phyloP scores from a whole-genome alignment of 2,888 invertebrate species.

The Drosophila hamatofila region DNA sequence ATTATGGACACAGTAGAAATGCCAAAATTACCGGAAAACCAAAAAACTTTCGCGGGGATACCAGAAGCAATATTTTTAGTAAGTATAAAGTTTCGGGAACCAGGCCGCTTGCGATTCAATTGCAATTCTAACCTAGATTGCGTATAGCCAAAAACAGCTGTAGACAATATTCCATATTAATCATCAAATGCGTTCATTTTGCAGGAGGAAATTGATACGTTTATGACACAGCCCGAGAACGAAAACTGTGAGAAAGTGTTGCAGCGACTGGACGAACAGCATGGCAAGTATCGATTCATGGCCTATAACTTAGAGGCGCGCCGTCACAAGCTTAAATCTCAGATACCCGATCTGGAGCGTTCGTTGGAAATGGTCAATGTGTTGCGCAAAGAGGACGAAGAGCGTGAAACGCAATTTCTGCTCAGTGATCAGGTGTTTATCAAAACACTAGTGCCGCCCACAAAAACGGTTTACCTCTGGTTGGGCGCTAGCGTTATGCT shows the following conservation, averaged over 20 bases:
- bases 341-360: slow-evolving; percentile 97
- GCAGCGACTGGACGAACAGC: slow-evolving; percentile 94
- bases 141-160: slow-evolving; percentile 50
- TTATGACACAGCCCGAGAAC: slow-evolving; percentile 94
- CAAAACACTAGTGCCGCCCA: slow-evolving; percentile 94
- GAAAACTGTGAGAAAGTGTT: slow-evolving; percentile 94
- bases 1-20: slow-evolving; percentile 83
- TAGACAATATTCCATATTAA: slow-evolving; percentile 45
- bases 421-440: slow-evolving; percentile 96
- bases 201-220: slow-evolving; percentile 97
- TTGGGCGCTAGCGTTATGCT: slow-evolving; percentile 98
- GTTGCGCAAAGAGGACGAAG: slow-evolving; percentile 92
- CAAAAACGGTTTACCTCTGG: slow-evolving; percentile 94
- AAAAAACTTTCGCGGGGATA: slow-evolving; percentile 91
- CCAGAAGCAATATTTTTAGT: slow-evolving; percentile 96
- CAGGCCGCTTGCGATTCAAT: slow-evolving; percentile 1
- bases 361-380: slow-evolving; percentile 96
- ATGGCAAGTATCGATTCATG: slow-evolving; percentile 99
- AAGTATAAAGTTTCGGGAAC: slow-evolving; percentile 84
- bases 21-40: slow-evolving; percentile 85
- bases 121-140: slow-evolving; percentile 69
- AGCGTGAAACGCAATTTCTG: slow-evolving; percentile 93
- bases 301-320: slow-evolving; percentile 96
- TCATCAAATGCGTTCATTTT: slow-evolving; percentile 34
- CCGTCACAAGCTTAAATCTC: slow-evolving; percentile 93